Base-by-base conservation (phyloP, 2,797 vertebrate genomes). In the Lacerta bilineata region DNA sequence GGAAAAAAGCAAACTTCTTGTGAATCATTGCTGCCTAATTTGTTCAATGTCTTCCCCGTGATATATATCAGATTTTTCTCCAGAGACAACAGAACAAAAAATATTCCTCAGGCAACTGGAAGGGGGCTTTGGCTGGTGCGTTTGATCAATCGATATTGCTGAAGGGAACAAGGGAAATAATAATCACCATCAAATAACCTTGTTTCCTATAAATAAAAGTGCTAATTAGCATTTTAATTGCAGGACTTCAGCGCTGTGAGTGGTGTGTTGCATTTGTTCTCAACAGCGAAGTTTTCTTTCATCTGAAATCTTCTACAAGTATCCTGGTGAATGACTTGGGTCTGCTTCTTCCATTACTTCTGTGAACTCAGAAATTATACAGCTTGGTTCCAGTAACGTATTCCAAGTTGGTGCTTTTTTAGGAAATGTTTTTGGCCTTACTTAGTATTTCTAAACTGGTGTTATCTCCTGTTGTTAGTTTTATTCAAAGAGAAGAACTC, bases 181-280 rank as follows among this genome's bases (percentile, higher is more conserved):
- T 64, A 64, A 85, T 90, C 91, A 90, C 89, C 94, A 90, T 85
- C 90, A 93, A 93, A 94, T 91, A 91, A 83, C 25, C n/a, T 88
- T 93, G 84, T 84, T 90, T 68, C 23, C 91, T 91, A 85, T 89
- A 94, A 92, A 94, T 91, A 87, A 93, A 92, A 92, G 10, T 79
- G 80, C 84, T 95, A 91, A 95, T 95, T 94, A 94, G 72, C 85
- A 90, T 92, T 92, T 93, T 94, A 94, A 94, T 91, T 90, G 80
- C 72, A 84, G 50, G 43, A 87, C 25, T 92, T 91, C 29, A 90
- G 15, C 41, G 33, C 46, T 87, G 9, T 75, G 50, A 89, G 74
- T 85, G 3, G 23, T 89, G 79, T 23, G 18, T 72, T 83, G 85
- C 61, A 83, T 64, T 87, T 94, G 61, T 80, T 84, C 89, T 90